phyloP scores from a whole-genome alignment of 1,140 invertebrate species.

The Pseudomyrmex flavicornis region DNA sequence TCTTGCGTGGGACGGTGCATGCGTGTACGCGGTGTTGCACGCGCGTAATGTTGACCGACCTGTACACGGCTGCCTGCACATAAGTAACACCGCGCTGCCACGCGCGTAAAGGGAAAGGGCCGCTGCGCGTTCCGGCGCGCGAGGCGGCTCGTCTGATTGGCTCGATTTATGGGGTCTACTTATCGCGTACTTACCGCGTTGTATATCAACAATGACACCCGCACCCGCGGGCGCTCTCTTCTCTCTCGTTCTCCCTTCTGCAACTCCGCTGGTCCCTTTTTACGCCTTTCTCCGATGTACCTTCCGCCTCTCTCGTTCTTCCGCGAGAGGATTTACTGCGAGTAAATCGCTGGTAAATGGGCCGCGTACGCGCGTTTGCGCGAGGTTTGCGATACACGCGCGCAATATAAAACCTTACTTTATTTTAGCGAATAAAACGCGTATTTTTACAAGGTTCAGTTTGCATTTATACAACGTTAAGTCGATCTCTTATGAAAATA shows the following conservation, averaged over 20 bases:
- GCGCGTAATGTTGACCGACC: slow-evolving; percentile 67
- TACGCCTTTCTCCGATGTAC: slow-evolving; percentile 58
- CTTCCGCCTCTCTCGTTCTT: slow-evolving; percentile 47
- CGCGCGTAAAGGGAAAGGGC: slow-evolving; percentile 57
- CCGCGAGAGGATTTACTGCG: slow-evolving; percentile 57
- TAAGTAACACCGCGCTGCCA: slow-evolving; percentile 73
- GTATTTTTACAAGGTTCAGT: no score
- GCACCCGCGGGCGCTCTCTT: slow-evolving; percentile 81
- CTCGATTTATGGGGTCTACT: slow-evolving; percentile 85
- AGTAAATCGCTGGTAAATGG: slow-evolving; percentile 65
- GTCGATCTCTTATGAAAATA: not conserved
- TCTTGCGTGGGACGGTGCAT: slow-evolving; percentile 73
- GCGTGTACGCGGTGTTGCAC: slow-evolving; percentile 47
- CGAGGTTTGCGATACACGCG: not conserved
- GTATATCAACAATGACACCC: slow-evolving; percentile 86
- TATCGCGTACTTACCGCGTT: slow-evolving; percentile 85
- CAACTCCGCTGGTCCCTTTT: slow-evolving; percentile 51
- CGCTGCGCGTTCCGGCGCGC: slow-evolving; percentile 56
- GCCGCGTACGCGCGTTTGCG: slow-evolving; percentile 25
- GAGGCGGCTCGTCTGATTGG: slow-evolving; percentile 83
- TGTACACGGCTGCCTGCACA: slow-evolving; percentile 60
- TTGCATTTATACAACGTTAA: not conserved
- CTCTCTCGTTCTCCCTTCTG: slow-evolving; percentile 28
- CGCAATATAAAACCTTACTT: not conserved
- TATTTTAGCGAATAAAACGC: no score